Evolutionary conservation across 2,113 vertebrate species (phyloP).

Genomic region (Tyrannus savana): DNA sequence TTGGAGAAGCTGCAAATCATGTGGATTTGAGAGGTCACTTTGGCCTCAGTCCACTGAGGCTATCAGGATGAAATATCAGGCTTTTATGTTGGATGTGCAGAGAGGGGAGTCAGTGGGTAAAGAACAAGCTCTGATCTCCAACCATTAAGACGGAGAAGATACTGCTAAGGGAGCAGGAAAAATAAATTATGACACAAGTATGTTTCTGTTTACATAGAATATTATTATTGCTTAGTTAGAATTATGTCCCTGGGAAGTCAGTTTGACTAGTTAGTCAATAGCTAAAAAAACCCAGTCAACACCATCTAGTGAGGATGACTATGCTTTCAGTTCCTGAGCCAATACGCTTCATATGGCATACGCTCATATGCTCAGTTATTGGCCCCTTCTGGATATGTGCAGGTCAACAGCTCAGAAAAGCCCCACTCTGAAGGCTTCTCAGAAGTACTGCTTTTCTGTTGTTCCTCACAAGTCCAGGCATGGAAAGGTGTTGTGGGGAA

Average conservation of each 20-base stretch:
- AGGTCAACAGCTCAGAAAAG: neutral
- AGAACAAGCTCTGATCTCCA: neutral
- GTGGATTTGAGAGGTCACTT: neutral
- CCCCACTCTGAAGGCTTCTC: neutral
- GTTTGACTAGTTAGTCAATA: neutral
- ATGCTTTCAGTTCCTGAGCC: neutral
- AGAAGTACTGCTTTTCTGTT: neutral
- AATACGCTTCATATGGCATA: neutral
- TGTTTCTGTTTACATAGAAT: neutral
- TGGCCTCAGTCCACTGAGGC: neutral
- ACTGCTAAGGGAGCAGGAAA: neutral
- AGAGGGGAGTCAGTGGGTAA: neutral
- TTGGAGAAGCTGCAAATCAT: neutral
- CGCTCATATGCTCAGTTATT: neutral
- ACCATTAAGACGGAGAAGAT: neutral
- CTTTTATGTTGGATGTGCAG: neutral
- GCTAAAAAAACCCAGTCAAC: neutral
- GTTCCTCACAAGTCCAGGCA: neutral
- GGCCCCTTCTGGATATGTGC: accelerated
- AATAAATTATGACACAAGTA: neutral
- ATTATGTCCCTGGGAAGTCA: neutral
- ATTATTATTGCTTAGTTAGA: neutral
- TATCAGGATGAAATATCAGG: neutral
- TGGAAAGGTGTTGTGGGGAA: neutral
- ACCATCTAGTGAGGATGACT: neutral